Percentiles rank a stretch among this genome's conserved stretches.
Conservation (phyloP, 2,888 invertebrate species). For the Cordilura impudica region DNA sequence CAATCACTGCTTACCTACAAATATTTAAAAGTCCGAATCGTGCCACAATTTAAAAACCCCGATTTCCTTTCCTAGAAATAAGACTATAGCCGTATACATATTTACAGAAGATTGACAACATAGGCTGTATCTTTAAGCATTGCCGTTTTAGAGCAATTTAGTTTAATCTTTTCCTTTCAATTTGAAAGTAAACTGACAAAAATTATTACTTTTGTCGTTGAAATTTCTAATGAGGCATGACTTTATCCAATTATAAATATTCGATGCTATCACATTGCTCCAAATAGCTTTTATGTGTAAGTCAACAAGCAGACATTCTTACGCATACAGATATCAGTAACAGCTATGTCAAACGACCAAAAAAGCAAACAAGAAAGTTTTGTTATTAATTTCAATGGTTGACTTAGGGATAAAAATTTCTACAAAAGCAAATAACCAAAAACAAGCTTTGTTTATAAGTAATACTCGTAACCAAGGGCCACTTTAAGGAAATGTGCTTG, state of each 20-base stretch:
- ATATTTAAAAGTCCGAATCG: too few species aligned
- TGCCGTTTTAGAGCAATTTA: conserved; percentile 9
- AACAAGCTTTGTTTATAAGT: background rate
- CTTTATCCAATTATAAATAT: conserved; percentile 38
- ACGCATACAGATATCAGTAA: background rate
- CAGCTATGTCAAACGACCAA: background rate
- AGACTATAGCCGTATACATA: too few species aligned
- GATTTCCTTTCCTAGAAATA: too few species aligned
- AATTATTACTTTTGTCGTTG: background rate
- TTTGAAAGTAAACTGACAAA: conserved; percentile 31
- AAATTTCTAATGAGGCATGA: conserved; percentile 46
- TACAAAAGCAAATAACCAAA: conserved; percentile 17
- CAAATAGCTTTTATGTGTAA: conserved; percentile 34
- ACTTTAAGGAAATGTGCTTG: conserved; percentile 2
- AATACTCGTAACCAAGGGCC: background rate
- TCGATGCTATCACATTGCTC: conserved; percentile 16
- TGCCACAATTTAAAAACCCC: too few species aligned
- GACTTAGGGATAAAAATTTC: background rate
- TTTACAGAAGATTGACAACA: background rate
- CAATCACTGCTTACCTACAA: too few species aligned
- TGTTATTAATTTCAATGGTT: background rate
- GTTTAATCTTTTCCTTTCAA: conserved; percentile 18
- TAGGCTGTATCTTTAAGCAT: background rate
- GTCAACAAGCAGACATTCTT: background rate
- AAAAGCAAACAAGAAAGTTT: background rate